A percentile compares a stretch with the other conserved stretches of the same genome.
Conservation (phyloP, 2,113 vertebrate species). For the Pseudorectes ferrugineus region DNA sequence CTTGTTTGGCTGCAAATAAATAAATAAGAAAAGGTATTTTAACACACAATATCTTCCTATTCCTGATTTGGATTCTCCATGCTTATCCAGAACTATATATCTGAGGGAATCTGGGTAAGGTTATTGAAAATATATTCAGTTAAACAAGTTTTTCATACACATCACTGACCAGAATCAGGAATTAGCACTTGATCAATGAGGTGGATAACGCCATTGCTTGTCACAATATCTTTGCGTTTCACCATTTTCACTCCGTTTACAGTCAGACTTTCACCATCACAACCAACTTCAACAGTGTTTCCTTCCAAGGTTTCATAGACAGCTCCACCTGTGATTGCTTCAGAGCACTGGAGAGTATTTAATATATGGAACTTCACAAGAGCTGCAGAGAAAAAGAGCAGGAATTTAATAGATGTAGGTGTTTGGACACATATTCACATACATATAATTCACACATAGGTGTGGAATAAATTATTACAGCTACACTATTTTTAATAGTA, state of each 20-base stretch:
- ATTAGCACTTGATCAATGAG: constrained; percentile 89
- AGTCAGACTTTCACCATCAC: constrained; percentile 91
- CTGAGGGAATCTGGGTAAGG: neutral
- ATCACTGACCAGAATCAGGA: constrained; percentile 90
- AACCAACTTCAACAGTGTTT: constrained; percentile 87
- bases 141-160: neutral
- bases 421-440: neutral
- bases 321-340: constrained; percentile 87
- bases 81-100: neutral
- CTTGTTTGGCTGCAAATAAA: constrained; percentile 86
- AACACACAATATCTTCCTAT: neutral
- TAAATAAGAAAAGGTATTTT: neutral
- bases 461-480: neutral
- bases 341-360: constrained; percentile 90
- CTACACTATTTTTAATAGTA: neutral
- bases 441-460: accelerated
- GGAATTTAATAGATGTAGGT: neutral
- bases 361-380: constrained; percentile 91
- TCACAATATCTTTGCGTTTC: constrained; percentile 91
- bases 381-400: constrained; percentile 68
- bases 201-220: constrained; percentile 93
- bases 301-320: constrained; percentile 91
- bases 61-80: neutral
- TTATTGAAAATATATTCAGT: neutral
- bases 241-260: constrained; percentile 95